Conservation (phyloP, 64 coral and sea anemone species). For the Dendronephthya gigantea region DNA sequence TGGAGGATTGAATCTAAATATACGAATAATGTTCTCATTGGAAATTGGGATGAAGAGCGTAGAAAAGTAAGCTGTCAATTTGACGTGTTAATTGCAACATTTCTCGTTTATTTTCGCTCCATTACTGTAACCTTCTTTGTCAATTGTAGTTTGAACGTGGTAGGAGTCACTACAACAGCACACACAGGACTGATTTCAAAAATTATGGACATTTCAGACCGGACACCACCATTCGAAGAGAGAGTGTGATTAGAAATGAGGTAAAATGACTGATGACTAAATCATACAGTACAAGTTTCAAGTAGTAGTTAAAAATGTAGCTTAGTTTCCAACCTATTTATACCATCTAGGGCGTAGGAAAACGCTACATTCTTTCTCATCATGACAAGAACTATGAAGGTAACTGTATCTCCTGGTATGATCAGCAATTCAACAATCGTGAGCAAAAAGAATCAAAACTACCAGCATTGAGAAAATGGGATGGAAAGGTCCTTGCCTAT, state of each 20-base stretch:
- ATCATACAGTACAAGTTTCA: background rate
- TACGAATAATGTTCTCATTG: constrained; percentile 73
- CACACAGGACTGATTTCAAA: constrained; percentile 86
- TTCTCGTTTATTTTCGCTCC: no score
- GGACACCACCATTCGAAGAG: constrained; percentile 71
- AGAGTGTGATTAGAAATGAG: constrained; percentile 63
- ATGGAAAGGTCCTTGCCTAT: constrained; percentile 71
- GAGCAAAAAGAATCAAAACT: constrained; percentile 51
- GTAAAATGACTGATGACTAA: constrained; percentile 13
- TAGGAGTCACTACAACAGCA: constrained; percentile 49
- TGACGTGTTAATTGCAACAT: no score
- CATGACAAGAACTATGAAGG: constrained; percentile 67
- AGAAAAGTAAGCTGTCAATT: constrained; percentile 49
- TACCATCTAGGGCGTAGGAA: constrained; percentile 63
- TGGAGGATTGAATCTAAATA: constrained; percentile 98
- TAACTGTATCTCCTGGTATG: constrained; percentile 88
- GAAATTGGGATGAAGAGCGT: constrained; percentile 92
- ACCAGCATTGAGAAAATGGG: constrained; percentile 67
- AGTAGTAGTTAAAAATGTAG: background rate
- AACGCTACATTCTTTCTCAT: constrained; percentile 70
- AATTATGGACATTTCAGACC: constrained; percentile 80
- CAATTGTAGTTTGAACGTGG: constrained; percentile 65
- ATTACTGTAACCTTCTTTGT: no score
- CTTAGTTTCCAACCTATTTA: background rate
- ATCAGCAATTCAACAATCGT: constrained; percentile 81